These are phyloP conservation scores for Orthonyx spaldingii DNA, from an alignment of 2,113 vertebrate species.

Conservation along the genomic window DNA sequence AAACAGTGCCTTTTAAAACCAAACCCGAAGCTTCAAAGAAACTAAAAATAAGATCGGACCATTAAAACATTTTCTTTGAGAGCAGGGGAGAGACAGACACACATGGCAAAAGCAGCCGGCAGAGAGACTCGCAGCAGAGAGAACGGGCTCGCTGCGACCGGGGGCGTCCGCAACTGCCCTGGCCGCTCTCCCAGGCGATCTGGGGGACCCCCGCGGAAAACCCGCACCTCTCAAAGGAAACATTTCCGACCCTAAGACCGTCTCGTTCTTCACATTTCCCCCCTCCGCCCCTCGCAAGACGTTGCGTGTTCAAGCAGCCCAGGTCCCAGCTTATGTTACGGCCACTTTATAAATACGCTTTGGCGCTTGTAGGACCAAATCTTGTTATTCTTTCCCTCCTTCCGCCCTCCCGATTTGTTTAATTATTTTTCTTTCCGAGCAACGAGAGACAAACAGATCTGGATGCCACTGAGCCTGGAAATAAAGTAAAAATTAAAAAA, in stretches of 20 bases:
- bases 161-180: background rate
- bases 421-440: background rate
- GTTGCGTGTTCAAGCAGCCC: background rate
- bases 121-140: background rate
- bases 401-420: background rate
- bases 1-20: constrained; percentile 54
- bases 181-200: background rate
- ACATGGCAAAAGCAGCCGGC: background rate
- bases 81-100: background rate
- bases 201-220: background rate
- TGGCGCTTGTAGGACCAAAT: background rate
- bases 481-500: constrained; percentile 57
- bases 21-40: constrained; percentile 50
- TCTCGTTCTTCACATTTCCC: background rate
- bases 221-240: constrained; percentile 39
- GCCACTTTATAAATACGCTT: constrained; percentile 82
- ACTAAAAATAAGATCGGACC: constrained; percentile 29
- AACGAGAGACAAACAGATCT: background rate
- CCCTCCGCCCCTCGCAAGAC: background rate
- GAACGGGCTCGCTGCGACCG: background rate
- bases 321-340: constrained; percentile 45
- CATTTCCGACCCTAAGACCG: background rate
- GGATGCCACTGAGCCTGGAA: constrained; percentile 11
- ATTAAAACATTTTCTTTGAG: constrained; percentile 51
- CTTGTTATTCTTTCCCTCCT: background rate